Conservation (phyloP, 2,797 vertebrate genomes). For the Helicolenus hilgendorfi region DNA sequence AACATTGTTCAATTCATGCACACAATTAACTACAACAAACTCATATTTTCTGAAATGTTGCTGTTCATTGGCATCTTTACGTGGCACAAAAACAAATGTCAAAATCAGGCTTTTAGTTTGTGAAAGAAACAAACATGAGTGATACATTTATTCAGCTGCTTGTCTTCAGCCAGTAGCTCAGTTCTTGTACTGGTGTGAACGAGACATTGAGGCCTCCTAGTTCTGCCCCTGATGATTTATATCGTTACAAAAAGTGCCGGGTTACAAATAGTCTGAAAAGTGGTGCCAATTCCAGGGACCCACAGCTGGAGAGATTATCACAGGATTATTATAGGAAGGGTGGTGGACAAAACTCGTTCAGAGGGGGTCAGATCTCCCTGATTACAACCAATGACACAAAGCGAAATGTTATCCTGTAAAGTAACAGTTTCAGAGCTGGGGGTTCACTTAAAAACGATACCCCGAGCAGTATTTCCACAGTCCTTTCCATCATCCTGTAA, state of each 20-base stretch:
- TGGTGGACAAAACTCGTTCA: neutral
- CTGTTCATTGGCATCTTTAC: neutral
- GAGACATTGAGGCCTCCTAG: neutral
- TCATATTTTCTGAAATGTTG: neutral
- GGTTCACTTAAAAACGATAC: neutral
- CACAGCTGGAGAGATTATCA: conserved; percentile 40
- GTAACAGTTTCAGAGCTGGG: neutral
- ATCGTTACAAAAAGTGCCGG: neutral
- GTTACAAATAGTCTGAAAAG: conserved; percentile 28
- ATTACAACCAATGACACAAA: neutral
- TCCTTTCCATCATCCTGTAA: conserved; percentile 29
- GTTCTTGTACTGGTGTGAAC: neutral
- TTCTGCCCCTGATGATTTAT: neutral
- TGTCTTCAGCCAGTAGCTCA: neutral
- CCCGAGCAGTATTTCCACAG: neutral
- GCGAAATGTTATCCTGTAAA: conserved; percentile 12
- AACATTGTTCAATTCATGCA: too few species aligned
- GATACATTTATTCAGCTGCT: neutral
- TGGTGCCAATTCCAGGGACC: conserved; percentile 1
- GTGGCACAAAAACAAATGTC: neutral
- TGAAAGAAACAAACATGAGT: neutral
- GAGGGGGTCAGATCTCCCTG: neutral
- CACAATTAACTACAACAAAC: neutral
- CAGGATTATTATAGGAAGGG: conserved; percentile 39
- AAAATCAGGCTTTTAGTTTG: neutral